Percentiles rank a stretch among this genome's conserved stretches.
phyloP scores from a whole-genome alignment of 2,888 invertebrate genomes.

The Platerodrilus igneus region DNA sequence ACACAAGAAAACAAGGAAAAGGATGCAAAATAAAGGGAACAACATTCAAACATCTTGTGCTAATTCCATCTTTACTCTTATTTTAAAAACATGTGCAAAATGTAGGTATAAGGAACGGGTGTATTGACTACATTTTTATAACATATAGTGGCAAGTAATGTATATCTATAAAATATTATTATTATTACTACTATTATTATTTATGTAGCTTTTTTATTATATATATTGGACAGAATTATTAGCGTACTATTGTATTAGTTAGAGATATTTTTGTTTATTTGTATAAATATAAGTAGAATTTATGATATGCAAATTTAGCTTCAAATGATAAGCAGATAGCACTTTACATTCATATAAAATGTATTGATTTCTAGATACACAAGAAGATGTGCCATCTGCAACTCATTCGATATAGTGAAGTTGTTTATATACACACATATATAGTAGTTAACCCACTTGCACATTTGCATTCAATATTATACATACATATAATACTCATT shows the following conservation, averaged over 20 bases:
- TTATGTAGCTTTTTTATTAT: conserved; percentile 41
- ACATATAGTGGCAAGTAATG: conserved; percentile 34
- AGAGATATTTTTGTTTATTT: conserved; percentile 49
- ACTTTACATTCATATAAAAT: conserved; percentile 15
- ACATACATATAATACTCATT: too few relatives aligned
- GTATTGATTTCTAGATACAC: too few relatives aligned
- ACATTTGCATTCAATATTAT: conserved; percentile 39
- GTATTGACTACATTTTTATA: conserved; percentile 33
- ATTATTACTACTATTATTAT: conserved; percentile 1
- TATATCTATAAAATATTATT: conserved; percentile 25
- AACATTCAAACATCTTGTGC: conserved; percentile 35
- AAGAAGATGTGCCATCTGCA: conserved; percentile 18
- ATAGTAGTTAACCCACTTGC: conserved; percentile 43
- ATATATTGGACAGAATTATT: conserved; percentile 40
- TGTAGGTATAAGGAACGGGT: conserved; percentile 44
- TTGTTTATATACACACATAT: conserved; percentile 40
- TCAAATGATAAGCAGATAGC: conserved; percentile 34
- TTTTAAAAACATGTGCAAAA: conserved; percentile 45
- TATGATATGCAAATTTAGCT: conserved; percentile 47
- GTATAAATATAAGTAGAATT: conserved; percentile 48
- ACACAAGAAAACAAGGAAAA: conserved; percentile 70
- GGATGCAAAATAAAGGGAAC: conserved; percentile 49
- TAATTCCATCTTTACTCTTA: conserved; percentile 36
- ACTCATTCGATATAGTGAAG: conserved; percentile 45
- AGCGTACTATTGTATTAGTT: conserved; percentile 43